These are phyloP conservation scores for Caenorhabditis becei DNA, from an alignment of 2,888 invertebrate genomes.

Conservation along the genomic window DNA sequence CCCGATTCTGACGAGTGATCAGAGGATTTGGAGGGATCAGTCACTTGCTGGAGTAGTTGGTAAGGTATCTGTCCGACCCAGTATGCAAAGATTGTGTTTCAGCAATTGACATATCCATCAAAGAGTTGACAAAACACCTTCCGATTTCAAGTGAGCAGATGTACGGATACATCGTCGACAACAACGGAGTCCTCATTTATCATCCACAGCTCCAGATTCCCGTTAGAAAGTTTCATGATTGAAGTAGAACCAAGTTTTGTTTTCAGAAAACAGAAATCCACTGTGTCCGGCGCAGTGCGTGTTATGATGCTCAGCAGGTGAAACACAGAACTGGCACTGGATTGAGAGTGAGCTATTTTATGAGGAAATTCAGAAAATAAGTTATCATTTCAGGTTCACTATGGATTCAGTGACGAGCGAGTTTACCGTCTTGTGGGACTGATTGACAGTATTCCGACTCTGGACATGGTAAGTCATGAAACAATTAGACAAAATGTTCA, in stretches of 20 bases:
- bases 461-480: slow-evolving; percentile 70
- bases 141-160: slow-evolving; percentile 69
- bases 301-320: slow-evolving; percentile 74
- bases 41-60: slow-evolving; percentile 72
- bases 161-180: slow-evolving; percentile 78
- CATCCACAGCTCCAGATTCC: slow-evolving; percentile 78
- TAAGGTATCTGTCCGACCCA: too few relatives aligned
- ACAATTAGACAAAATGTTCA: background rate
- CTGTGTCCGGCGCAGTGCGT: slow-evolving; percentile 77
- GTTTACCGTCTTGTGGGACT: slow-evolving; percentile 77
- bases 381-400: slow-evolving; percentile 79
- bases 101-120: slow-evolving; percentile 66
- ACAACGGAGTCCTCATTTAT: slow-evolving; percentile 79
- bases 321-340: slow-evolving; percentile 65
- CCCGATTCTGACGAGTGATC: slow-evolving; percentile 69
- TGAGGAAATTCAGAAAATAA: too few relatives aligned
- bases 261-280: slow-evolving; percentile 76
- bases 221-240: slow-evolving; percentile 44
- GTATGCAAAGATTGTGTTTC: too few relatives aligned
- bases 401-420: slow-evolving; percentile 77
- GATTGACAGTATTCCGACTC: slow-evolving; percentile 76
- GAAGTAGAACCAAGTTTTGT: too few relatives aligned
- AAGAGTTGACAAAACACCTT: slow-evolving; percentile 64
- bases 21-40: slow-evolving; percentile 60
- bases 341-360: slow-evolving; percentile 51